Base-by-base conservation (phyloP, 2,888 invertebrate genomes). In the Epinotia bilunana region DNA sequence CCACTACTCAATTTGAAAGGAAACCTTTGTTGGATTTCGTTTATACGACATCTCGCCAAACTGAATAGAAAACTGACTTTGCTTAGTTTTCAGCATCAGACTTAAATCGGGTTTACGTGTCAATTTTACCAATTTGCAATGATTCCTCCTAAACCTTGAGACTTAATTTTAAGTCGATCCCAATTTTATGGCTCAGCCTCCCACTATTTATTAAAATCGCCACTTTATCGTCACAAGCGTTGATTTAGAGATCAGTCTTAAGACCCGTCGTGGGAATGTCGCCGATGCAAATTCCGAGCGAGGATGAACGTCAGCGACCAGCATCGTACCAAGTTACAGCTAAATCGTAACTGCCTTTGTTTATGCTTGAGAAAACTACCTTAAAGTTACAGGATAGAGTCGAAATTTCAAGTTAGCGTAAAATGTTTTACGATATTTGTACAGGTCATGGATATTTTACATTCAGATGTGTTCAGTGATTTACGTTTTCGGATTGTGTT, bases 201-300 rank as follows among this genome's bases (percentile, higher is more conserved):
- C 49, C 46, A 49, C 64, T 49, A 57, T 33, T 67, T 57, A 67
- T 57, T 18, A 57, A 57, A 67, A 67, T 39, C 53, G 53, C 67
- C 12, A 55, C 33, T 67, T 64, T 67, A 67, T 57, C 55, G 67
- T 18, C 33, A 67, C 33, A 55, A 67, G 67, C 55, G 55, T 39
- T 67, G 55, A 67, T 67, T 67, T 55, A 67, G 67, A 39, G 67
- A 67, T 67, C 67, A 57, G 55, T 39, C 55, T 57, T 39, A 18
- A 63, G 18, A 16, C 63, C 6, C 7, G 33, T 28, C 67, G 39
- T 67, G 67, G 39, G 67, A 67, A 67, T 67, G 67, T 39, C 67
- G 39, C 55, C 67, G 55, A 55, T 67, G 67, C 67, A 33, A 67
- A 67, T 67, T 57, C 67, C 55, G 12, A 7, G 33, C 55, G 67